Base-by-base conservation (phyloP, 2,797 vertebrate genomes). In the Leptodactylus fallax region DNA sequence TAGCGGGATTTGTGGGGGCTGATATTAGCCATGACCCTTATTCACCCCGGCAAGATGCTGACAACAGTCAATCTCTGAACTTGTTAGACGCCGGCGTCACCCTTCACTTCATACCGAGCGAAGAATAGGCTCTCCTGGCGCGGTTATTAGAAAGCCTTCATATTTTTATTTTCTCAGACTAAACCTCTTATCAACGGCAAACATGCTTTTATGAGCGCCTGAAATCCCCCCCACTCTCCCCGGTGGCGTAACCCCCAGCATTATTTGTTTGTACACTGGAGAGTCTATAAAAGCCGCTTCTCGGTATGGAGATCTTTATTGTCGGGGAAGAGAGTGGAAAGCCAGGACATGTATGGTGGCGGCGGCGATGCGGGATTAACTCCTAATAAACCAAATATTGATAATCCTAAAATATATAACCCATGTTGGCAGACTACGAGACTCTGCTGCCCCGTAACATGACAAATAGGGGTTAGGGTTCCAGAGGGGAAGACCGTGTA, bases 181-280 rank as follows among this genome's bases (percentile, higher is more conserved):
- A 84, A 84, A 88, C 74, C 87, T 79, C 87, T 88, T 88, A 88
- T 88, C 74, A 78, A 69, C 81, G 3, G 63, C 87, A 88, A 83
- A 79, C 87, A 85, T 69, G 53, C 82, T 53, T 81, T 88, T 87
- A 65, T 82, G 86, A 82, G 79, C 21, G 53, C n/a, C 21, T 71
- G 63, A 67, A 14, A 55, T 63, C n/a, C 51, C 56, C 65, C 67
- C 36, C 36, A 1, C 36, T 23, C 56, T 83, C 86, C 79, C 80
- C 23, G 67, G 19, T 56, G 82, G 76, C 23, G 51, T 80, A 53
- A 81, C 87, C 78, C 82, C 77, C 56, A 21, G n/a, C 65, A 45
- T 85, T 85, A 63, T 78, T 56, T 82, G 51, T 69, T 23, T 47
- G 53, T 67, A 51, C 4, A 17, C 21, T 36, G 61, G 87, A 85